Percentiles rank a stretch among this genome's conserved stretches.
These are phyloP conservation scores for Heterochromis multidens DNA, from an alignment of 2,113 vertebrate genomes.

Conservation along the genomic window DNA sequence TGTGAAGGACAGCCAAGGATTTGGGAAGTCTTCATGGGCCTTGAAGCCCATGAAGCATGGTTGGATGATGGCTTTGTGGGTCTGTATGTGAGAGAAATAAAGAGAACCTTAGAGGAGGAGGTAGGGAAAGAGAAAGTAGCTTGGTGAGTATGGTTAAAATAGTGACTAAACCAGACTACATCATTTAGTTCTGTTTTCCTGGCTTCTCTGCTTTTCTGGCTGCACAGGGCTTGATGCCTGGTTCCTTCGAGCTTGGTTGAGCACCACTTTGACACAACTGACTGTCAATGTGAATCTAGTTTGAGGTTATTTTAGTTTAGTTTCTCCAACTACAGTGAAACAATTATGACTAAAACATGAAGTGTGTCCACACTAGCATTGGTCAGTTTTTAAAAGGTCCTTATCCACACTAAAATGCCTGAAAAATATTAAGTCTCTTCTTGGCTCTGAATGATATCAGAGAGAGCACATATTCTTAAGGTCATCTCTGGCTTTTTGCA, in stretches of 20 bases:
- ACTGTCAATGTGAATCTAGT: not conserved
- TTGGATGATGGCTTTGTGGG: constrained; percentile 29
- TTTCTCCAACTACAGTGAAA: not conserved
- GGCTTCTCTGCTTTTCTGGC: constrained; percentile 22
- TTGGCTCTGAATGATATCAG: not conserved
- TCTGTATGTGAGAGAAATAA: constrained; percentile 2
- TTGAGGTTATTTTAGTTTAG: constrained; percentile 4
- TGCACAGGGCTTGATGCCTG: constrained; percentile 1
- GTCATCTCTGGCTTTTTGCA: not conserved
- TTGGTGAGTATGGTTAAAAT: constrained; percentile 48
- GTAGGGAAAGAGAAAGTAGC: not conserved
- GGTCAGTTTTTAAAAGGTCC: not conserved
- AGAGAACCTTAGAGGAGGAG: not conserved
- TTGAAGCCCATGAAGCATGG: constrained; percentile 31
- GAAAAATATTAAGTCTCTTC: not conserved
- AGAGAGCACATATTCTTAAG: not conserved
- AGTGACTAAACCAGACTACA: constrained; percentile 44
- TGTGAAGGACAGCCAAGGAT: constrained; percentile 10
- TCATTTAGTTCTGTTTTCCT: constrained; percentile 30
- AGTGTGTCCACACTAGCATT: not conserved
- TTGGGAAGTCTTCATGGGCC: constrained; percentile 31
- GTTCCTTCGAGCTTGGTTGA: constrained; percentile 10
- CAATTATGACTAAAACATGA: not conserved
- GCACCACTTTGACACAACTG: constrained; percentile 7
- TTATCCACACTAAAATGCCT: not conserved